Evolutionary conservation across 64 coral and sea anemone genomes (phyloP), one percentile per base, ranked within the genome.

Genomic region (Montipora foliosa): DNA sequence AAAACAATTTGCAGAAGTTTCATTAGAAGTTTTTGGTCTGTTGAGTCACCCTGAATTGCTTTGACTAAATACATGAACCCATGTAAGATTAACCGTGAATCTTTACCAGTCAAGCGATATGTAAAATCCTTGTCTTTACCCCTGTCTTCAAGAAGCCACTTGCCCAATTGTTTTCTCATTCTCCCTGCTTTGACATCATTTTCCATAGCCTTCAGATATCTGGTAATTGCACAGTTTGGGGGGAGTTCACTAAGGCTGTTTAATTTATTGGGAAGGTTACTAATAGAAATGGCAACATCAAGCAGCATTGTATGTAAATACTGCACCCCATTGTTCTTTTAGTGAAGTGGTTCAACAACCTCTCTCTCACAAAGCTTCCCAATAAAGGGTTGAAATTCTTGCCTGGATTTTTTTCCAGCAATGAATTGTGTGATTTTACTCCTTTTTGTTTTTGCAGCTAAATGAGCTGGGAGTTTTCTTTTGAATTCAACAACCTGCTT

Each of bases 291-390:
- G 14, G 95, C 95, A 84, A 93, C 79, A 53, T 96, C 69, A 5
- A 96, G 74, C 5, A 96, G 53, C 69, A 87, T 66, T 61, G 24
- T 15, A 55, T 93, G 91, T 9, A 96, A 85, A 93, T 96, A 79
- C 44, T 93, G 90, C 2, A 89, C 90, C 6, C 21, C 94, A 95
- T 95, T 92, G 11, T 95, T 92, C 62, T 92, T 95, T 7, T 92
- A 50, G 61, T 93, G 90, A 11, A 93, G 69, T 15, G 90, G 95
- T 20, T 93, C 95, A 55, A 89, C 73, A 21, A 93, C 21, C 77
- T 80, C 95, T 66, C 89, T 96, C 48, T 93, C 95, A 92, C 90
- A 92, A 1, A 92, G 74, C 11, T 77, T 37, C 16, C 90, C 84
- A 45, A 96, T 82, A 17, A 89, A 24, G 8, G 90, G 95, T 19